These are phyloP conservation scores for Gymnarchus niloticus DNA, from an alignment of 2,113 vertebrate species.

Conservation along the genomic window DNA sequence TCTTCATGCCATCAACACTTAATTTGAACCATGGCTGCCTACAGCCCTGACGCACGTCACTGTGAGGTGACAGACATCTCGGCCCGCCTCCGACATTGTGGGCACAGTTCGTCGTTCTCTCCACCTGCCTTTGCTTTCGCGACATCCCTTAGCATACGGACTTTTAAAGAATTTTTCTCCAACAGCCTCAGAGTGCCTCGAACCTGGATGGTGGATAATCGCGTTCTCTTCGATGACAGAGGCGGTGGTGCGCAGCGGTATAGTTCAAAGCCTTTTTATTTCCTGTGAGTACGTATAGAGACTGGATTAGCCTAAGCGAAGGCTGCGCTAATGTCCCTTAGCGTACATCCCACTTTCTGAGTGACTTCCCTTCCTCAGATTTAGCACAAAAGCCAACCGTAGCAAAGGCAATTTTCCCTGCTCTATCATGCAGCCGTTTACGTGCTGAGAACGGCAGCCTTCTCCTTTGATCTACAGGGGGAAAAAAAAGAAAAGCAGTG, in stretches of 20 bases:
- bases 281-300: constrained; percentile 12
- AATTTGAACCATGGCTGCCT: neutral
- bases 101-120: neutral
- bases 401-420: constrained; percentile 12
- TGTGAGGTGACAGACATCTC: neutral
- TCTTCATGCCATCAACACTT: neutral
- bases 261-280: constrained; percentile 22
- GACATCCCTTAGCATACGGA: too few relatives aligned
- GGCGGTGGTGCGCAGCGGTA: neutral
- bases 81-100: too few relatives aligned
- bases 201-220: constrained; percentile 11
- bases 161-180: too few relatives aligned
- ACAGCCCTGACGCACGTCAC: neutral
- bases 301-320: constrained; percentile 16
- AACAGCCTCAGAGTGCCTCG: neutral
- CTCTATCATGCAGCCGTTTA: neutral
- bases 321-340: constrained; percentile 14
- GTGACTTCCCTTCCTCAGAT: neutral
- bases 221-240: constrained; percentile 5
- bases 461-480: constrained; percentile 1
- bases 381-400: neutral
- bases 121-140: too few relatives aligned
- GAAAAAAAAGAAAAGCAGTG: neutral
- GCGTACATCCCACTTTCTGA: neutral
- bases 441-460: neutral